Conservation (phyloP, 1,140 invertebrate species). For the Drosophila teissieri region DNA sequence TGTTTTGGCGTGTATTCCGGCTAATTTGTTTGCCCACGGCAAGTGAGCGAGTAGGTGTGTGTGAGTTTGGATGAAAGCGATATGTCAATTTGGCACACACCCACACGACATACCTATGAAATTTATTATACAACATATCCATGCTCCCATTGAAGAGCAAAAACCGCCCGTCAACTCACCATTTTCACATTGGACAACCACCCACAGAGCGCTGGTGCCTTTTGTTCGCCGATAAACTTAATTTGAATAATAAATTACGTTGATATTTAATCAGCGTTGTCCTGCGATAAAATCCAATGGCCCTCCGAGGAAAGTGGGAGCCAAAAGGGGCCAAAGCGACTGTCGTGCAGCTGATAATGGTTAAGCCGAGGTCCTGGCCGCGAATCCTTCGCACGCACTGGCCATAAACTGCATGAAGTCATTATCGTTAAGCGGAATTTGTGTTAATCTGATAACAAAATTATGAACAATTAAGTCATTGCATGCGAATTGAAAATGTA, state of each 20-base stretch:
- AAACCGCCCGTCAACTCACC: slow-evolving; percentile 18
- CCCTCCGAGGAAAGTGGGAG: slow-evolving; percentile 30
- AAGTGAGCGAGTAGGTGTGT: background rate
- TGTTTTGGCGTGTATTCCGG: slow-evolving; percentile 32
- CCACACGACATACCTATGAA: slow-evolving; percentile 44
- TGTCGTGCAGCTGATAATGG: slow-evolving; percentile 75
- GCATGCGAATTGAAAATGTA: slow-evolving; percentile 82
- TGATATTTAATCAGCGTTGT: slow-evolving; percentile 78
- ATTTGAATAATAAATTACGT: slow-evolving; percentile 83
- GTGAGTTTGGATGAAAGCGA: slow-evolving; percentile 40
- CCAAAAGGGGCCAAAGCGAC: background rate
- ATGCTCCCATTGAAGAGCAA: background rate
- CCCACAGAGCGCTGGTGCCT: slow-evolving; percentile 43
- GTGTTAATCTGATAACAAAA: slow-evolving; percentile 83
- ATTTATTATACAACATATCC: slow-evolving; percentile 62
- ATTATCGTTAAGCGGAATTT: slow-evolving; percentile 82
- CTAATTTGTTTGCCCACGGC: slow-evolving; percentile 63
- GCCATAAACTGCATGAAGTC: slow-evolving; percentile 81
- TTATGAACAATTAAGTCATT: slow-evolving; percentile 83
- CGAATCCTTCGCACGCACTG: slow-evolving; percentile 57
- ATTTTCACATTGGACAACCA: slow-evolving; percentile 13
- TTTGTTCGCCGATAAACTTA: slow-evolving; percentile 78
- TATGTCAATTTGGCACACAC: slow-evolving; percentile 56
- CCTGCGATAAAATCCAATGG: slow-evolving; percentile 77
- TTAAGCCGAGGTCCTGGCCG: slow-evolving; percentile 46